Conservation (phyloP, 2,113 vertebrate genomes). For the Ovis canadensis region DNA sequence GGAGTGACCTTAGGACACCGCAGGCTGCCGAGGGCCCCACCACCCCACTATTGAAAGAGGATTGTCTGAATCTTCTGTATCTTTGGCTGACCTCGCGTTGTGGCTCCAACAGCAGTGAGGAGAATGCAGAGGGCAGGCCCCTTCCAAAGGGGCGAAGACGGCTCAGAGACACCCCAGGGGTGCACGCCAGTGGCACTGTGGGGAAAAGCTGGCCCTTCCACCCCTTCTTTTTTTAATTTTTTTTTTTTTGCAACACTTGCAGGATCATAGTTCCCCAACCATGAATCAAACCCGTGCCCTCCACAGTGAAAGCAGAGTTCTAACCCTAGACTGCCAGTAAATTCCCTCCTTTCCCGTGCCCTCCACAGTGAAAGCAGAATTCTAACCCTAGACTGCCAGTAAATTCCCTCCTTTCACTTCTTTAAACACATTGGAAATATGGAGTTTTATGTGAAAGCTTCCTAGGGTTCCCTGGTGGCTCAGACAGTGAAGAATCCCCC, state of each 20-base stretch:
- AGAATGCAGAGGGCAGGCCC: neutral
- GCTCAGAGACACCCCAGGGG: neutral
- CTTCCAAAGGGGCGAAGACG: fast-evolving
- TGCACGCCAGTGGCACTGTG: neutral
- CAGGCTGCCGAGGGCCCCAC: neutral
- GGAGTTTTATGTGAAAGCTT: neutral
- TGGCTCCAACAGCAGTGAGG: no score
- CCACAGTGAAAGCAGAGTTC: neutral
- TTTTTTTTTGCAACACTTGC: neutral
- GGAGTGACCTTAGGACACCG: neutral
- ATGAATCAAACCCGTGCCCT: fast-evolving
- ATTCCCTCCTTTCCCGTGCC: neutral
- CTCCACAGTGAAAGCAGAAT: neutral
- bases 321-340: neutral
- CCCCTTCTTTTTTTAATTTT: neutral
- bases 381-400: neutral
- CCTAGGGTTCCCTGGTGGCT: neutral
- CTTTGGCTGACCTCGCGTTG: fast-evolving
- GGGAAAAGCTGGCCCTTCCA: no score
- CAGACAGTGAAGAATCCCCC: neutral
- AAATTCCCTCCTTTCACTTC: neutral
- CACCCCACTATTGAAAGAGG: neutral
- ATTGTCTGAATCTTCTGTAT: neutral
- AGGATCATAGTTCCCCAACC: neutral
- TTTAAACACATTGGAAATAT: neutral